A percentile compares a stretch with the other conserved stretches of the same genome.
Conservation (phyloP, 2,888 invertebrate species). For the Pheosia gnoma region DNA sequence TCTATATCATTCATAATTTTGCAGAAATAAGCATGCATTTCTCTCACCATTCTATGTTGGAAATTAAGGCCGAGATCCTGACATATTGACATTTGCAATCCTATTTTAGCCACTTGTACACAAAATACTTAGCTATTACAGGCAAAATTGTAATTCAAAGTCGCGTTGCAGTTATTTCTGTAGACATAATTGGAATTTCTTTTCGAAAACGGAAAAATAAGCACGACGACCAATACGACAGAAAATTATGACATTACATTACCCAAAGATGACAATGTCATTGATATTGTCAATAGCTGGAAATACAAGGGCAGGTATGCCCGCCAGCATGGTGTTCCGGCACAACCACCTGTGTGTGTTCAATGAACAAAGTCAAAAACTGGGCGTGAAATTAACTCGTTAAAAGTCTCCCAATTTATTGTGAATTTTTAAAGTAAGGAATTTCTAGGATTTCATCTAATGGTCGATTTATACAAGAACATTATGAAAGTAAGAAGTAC, state of each 20-base stretch:
- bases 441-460: too few relatives aligned
- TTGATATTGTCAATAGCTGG: too few relatives aligned
- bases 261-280: neutral
- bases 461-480: too few relatives aligned
- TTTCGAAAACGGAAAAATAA: constrained; percentile 60
- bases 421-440: too few relatives aligned
- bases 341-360: too few relatives aligned
- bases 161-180: constrained; percentile 50
- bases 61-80: constrained; percentile 84
- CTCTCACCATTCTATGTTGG: constrained; percentile 83
- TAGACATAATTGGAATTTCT: constrained; percentile 65
- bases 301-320: too few relatives aligned
- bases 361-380: too few relatives aligned
- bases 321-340: too few relatives aligned
- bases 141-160: constrained; percentile 49
- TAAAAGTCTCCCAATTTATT: too few relatives aligned
- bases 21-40: constrained; percentile 34
- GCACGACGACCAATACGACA: constrained; percentile 50
- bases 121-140: constrained; percentile 56
- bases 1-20: neutral
- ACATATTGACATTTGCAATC: constrained; percentile 85
- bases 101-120: constrained; percentile 67
- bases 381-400: too few relatives aligned
- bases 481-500: too few relatives aligned
- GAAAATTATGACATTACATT: constrained; percentile 11